Conservation (phyloP, 2,797 vertebrate genomes). For the Geotrypetes seraphini region DNA sequence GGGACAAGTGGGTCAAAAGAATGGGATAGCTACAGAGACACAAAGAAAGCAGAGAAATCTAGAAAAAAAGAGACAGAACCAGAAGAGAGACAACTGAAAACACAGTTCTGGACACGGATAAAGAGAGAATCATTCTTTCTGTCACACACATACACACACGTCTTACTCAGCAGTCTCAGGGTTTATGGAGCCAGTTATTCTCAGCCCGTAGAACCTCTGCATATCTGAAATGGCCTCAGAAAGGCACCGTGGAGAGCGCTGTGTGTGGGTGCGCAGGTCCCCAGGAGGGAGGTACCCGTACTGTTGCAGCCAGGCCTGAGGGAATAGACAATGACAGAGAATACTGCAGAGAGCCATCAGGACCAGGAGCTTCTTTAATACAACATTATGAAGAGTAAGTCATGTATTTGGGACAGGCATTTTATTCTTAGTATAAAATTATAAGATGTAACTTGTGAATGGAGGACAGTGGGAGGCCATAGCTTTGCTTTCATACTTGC, state of each 20-base stretch:
- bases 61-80: no score
- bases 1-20: not conserved
- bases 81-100: no score
- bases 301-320: conserved; percentile 80
- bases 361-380: not conserved
- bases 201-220: conserved; percentile 82
- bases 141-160: no score
- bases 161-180: no score
- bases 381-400: no score
- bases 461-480: no score
- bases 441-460: no score
- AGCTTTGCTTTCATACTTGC: no score
- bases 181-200: conserved; percentile 70
- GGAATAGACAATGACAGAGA: not conserved
- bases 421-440: no score
- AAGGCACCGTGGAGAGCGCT: conserved; percentile 73
- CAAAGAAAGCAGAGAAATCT: not conserved
- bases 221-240: conserved; percentile 67
- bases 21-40: not conserved
- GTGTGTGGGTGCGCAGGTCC: conserved; percentile 71
- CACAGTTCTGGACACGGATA: no score
- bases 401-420: conserved; percentile 2
- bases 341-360: not conserved
- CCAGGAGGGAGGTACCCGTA: conserved; percentile 87
- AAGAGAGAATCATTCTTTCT: conserved; percentile 43